Evolutionary conservation across 2,888 invertebrate species (phyloP), one percentile per base, ranked within the genome.

Genomic region (Leucoma salicis): DNA sequence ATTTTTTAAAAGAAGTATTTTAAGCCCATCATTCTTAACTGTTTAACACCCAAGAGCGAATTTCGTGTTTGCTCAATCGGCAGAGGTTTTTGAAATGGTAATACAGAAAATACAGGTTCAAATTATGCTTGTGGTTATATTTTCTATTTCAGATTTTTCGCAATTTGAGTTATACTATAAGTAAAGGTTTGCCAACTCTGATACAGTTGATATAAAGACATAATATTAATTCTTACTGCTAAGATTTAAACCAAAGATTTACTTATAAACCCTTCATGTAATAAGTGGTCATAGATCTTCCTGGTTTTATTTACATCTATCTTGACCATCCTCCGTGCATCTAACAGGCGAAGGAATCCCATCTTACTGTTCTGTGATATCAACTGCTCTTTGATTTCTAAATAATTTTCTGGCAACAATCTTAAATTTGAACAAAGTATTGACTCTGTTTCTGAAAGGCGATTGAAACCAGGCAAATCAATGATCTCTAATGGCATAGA

Each of bases 271-370:
- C 95, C 95, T 71, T 95, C 92, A 60, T 92, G 85, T 41, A 94
- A 81, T 16, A 96, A 86, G 77, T 94, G 93, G 85, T 95, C 95
- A 85, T 94, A 95, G 64, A 97, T 92, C 78, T 96, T 96, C 50
- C 97, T 92, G 0, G 97, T 98, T 78, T 95, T 95, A 78, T 97
- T 97, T 1, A 98, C 98, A 88, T 98, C 97, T 59, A 98, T 98
- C 82, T 97, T 97, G 27, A 97, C 92, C 31, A 97, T 90, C 31
- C 91, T 91, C 37, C 98, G 89, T 0, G 97, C 97, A 70, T 96
- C 96, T 1, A 96, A 92, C 48, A 98, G 83, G 48, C 94, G 91
- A 4, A 98, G 81, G 44, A 91, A 93, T 0, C 95, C 95, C 46
- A 91, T 83, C 74, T 95, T 96, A 47, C 93, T 91, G 76, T 95